Evolutionary conservation across 2,888 invertebrate species (phyloP).

Genomic region (Nipponacmea schrenckii): DNA sequence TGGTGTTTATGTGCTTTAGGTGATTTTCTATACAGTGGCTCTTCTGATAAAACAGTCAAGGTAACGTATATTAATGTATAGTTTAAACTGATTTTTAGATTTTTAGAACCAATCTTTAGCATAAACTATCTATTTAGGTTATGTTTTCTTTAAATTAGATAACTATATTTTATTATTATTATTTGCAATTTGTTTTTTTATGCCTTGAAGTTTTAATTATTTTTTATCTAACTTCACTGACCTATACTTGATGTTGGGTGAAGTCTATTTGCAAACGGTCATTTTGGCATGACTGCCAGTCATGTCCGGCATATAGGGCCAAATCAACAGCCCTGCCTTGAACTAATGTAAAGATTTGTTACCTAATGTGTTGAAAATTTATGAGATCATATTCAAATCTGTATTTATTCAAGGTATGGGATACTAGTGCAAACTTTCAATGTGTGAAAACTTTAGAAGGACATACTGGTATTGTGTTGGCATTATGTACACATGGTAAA

Average conservation of each 20-base stretch:
- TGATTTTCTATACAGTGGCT: constrained; percentile 66
- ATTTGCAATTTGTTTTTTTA: too few relatives aligned
- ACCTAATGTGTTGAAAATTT: too few relatives aligned
- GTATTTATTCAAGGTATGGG: constrained; percentile 57
- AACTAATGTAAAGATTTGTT: too few relatives aligned
- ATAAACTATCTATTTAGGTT: neutral
- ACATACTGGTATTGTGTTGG: constrained; percentile 65
- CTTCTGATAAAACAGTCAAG: constrained; percentile 67
- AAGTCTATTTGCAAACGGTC: too few relatives aligned
- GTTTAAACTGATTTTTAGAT: neutral
- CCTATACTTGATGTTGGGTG: too few relatives aligned
- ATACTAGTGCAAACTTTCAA: constrained; percentile 63
- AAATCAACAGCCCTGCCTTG: too few relatives aligned
- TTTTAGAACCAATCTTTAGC: neutral
- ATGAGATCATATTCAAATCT: neutral
- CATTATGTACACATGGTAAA: constrained; percentile 64
- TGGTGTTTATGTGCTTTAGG: constrained; percentile 66
- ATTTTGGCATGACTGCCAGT: too few relatives aligned
- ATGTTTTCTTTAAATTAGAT: neutral
- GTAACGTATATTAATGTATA: constrained; percentile 34
- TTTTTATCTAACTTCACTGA: too few relatives aligned
- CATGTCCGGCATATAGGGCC: too few relatives aligned
- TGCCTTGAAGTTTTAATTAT: too few relatives aligned
- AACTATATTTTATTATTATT: neutral
- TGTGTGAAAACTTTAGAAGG: constrained; percentile 66